Percentiles rank a stretch among this genome's conserved stretches.
Conservation (phyloP, 2,113 vertebrate species). For the Platanista minor region DNA sequence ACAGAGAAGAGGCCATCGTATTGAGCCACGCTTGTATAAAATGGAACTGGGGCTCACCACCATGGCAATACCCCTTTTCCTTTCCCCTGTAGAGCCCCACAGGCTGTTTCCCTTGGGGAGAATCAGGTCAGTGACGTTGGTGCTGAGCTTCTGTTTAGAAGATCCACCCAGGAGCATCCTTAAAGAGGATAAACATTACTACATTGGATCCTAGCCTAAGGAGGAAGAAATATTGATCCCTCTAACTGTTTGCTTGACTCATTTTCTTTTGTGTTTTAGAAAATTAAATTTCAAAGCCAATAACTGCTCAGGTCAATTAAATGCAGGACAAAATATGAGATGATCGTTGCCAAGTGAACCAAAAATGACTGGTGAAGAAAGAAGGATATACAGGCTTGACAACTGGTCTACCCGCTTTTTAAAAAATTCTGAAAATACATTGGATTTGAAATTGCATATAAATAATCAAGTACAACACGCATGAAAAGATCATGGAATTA, state of each 20-base stretch:
- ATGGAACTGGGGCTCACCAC: background rate
- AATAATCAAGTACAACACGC: background rate
- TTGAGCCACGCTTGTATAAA: too few relatives aligned
- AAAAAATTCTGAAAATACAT: background rate
- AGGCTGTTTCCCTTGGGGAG: background rate
- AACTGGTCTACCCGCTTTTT: background rate
- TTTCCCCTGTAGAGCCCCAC: background rate
- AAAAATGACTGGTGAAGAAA: background rate
- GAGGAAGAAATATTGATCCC: background rate
- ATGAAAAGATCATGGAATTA: background rate
- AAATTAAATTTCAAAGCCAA: constrained; percentile 49
- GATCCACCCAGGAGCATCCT: background rate
- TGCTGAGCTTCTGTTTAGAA: background rate
- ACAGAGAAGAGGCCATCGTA: background rate
- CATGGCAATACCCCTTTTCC: too few relatives aligned
- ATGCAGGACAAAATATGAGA: background rate
- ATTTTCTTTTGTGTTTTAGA: constrained; percentile 30
- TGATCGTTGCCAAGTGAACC: background rate
- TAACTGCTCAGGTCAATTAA: background rate
- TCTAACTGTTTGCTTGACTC: background rate
- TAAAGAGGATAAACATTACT: background rate
- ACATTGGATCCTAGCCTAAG: background rate
- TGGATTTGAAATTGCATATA: background rate
- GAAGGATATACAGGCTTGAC: background rate
- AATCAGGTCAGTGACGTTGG: background rate